These are phyloP conservation scores for Parasteatoda tepidariorum DNA, from an alignment of 1,140 invertebrate species.

Conservation along the genomic window DNA sequence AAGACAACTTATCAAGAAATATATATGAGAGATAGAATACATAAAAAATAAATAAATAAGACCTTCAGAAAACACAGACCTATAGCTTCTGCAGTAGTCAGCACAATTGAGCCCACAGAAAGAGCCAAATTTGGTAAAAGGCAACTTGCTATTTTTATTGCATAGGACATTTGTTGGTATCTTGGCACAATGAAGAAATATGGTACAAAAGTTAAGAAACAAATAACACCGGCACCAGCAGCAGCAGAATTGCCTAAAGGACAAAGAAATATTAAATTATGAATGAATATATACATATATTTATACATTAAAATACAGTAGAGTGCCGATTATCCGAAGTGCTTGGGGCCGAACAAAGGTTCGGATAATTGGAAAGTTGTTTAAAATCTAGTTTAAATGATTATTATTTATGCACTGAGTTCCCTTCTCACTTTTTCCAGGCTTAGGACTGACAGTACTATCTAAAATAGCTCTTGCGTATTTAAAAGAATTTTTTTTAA, in stretches of 20 bases:
- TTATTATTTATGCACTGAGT: background rate
- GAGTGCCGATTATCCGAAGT: too few relatives aligned
- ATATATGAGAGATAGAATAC: too few relatives aligned
- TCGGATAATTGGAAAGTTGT: background rate
- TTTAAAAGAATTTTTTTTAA: too few relatives aligned
- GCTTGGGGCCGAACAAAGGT: background rate
- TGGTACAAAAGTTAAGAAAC: conserved; percentile 74
- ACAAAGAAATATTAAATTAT: conserved; percentile 81
- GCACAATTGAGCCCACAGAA: conserved; percentile 74
- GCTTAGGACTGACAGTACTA: too few relatives aligned
- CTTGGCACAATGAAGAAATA: conserved; percentile 73
- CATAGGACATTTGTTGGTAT: conserved; percentile 73
- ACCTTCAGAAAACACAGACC: background rate
- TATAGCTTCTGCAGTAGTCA: conserved; percentile 73
- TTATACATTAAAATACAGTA: background rate
- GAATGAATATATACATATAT: conserved; percentile 71
- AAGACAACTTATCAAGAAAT: background rate
- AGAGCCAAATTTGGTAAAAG: conserved; percentile 74
- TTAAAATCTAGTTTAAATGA: background rate
- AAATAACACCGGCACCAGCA: conserved; percentile 74
- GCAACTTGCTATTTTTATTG: conserved; percentile 64
- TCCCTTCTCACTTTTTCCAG: too few relatives aligned
- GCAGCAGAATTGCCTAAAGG: conserved; percentile 75
- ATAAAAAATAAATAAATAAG: background rate
- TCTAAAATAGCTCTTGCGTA: too few relatives aligned